Base-by-base conservation (phyloP, 2,113 vertebrate species). In the Raja brachyura region DNA sequence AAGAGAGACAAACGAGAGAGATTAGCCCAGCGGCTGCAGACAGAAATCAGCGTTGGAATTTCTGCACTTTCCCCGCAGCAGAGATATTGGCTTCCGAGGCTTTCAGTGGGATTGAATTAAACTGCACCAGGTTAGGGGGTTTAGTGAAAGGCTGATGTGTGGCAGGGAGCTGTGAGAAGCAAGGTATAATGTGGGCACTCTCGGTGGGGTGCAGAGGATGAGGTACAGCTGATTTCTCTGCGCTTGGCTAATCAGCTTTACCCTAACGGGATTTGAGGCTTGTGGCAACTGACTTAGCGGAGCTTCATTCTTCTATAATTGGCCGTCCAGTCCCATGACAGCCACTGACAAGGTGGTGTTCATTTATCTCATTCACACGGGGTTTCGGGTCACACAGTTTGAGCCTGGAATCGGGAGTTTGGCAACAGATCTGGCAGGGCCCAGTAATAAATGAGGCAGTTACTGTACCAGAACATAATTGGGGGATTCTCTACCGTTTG, bases 391-490 rank as follows among this genome's bases (percentile, higher is more conserved):
- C 90, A 92, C 66, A 54, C 63, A 39, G 33, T 33, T 13, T 28
- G 90, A 92, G 88, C 16, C 31, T 25, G 33, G 31, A 92, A 70
- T 92, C 66, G 48, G 90, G 68, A 92, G 90, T 73, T 92, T 92
- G 68, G 90, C 90, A 73, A 68, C 33, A 16, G 90, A 74, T 73
- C 90, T 73, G 31, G 39, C 39, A 11, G 68, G 20, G 90, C 8
- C 90, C 13, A 4, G 68, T 73, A 92, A 92, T 88, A 92, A 92
- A 73, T 92, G 66, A 92, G 90, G 68, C 22, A 63, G 90, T 73
- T 92, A 92, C 90, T 92, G 66, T 92, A 92, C 90, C 90, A 92
- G 90, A 73, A 92, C 68, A 92, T 70, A 92, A 92, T 73, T 73
- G 90, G 20, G 90, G 20, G 68, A 70, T 39, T 73, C 39, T 73